Evolutionary conservation across 2,797 vertebrate species (phyloP), one percentile per base, ranked within the genome.

Genomic region (Myotis daubentonii): DNA sequence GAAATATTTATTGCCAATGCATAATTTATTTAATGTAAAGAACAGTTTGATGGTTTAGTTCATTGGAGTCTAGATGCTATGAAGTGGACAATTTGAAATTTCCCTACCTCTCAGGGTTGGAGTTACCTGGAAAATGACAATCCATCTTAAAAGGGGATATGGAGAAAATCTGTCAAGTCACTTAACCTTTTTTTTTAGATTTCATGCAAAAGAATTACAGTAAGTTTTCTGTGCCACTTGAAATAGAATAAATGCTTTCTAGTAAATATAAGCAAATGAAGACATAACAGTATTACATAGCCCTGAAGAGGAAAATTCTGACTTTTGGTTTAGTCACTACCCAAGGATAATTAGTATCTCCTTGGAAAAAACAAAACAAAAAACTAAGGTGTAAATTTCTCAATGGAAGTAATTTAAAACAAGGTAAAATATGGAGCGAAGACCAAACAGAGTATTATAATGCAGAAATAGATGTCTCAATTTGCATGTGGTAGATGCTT

Each of bases 181-280:
- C 44, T 92, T 71, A n/a, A 49, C n/a, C n/a, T 75, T 60, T 66
- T 15, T 28, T 36, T 92, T 70, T 72, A 65, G n/a, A 25, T 72
- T 47, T 65, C 12, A 68, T 20, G 62, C 5, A 93, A 82, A 79
- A 85, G 6, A 92, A 51, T 71, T 86, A 49, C 20, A 23, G n/a
- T 62, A 80, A 75, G 16, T 0, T 81, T 87, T 88, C 36, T 91
- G 6, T 68, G 7, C 33, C 47, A 23, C 11, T 5, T 72, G 17
- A 65, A 86, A 75, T 68, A 49, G 47, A 80, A 92, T 72, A 87
- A 76, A 55, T 41, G 12, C 23, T 89, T 93, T 65, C n/a, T 53
- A 5, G 22, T n/a, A 95, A 94, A 78, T 7, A 68, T 28, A 94
- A 91, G 92, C 62, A 96, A 70, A 84, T 11, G 33, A 78, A 95